Evolutionary conservation across 2,797 vertebrate species (phyloP).

Genomic region (Coregonus suidteri): DNA sequence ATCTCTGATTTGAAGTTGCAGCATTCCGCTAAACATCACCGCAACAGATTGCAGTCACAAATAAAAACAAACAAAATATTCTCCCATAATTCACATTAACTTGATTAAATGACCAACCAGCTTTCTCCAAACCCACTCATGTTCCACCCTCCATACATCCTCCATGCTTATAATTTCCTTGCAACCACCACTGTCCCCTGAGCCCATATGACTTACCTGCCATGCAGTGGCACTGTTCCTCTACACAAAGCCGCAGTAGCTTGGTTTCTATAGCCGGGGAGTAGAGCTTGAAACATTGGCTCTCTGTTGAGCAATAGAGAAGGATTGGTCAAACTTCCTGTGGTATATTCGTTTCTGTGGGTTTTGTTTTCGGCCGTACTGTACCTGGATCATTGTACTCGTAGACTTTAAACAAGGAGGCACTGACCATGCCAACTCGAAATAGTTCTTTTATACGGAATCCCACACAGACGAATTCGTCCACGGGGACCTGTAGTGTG

Average conservation of each 20-base stretch:
- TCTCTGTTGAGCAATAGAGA: constrained; percentile 68
- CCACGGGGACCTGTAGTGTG: constrained; percentile 79
- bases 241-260: constrained; percentile 84
- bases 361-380: background rate
- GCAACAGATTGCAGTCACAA: background rate
- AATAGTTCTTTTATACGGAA: constrained; percentile 83
- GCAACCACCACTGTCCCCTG: too few relatives aligned
- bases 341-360: background rate
- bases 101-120: background rate
- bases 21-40: constrained; percentile 8
- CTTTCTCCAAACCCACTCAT: background rate
- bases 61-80: background rate
- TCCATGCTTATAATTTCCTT: too few relatives aligned
- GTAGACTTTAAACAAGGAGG: constrained; percentile 83
- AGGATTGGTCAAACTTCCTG: background rate
- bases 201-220: constrained; percentile 77
- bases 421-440: constrained; percentile 72
- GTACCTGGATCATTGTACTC: constrained; percentile 85
- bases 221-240: constrained; percentile 84
- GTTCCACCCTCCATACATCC: too few relatives aligned
- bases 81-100: too few relatives aligned
- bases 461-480: constrained; percentile 78
- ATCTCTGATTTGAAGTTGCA: constrained; percentile 63
- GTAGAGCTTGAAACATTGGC: constrained; percentile 81
- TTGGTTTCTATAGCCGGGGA: constrained; percentile 69